A percentile compares a stretch with the other conserved stretches of the same genome.
Evolutionary conservation across 2,888 invertebrate genomes (phyloP).

Genomic region (Phorcus lineatus): DNA sequence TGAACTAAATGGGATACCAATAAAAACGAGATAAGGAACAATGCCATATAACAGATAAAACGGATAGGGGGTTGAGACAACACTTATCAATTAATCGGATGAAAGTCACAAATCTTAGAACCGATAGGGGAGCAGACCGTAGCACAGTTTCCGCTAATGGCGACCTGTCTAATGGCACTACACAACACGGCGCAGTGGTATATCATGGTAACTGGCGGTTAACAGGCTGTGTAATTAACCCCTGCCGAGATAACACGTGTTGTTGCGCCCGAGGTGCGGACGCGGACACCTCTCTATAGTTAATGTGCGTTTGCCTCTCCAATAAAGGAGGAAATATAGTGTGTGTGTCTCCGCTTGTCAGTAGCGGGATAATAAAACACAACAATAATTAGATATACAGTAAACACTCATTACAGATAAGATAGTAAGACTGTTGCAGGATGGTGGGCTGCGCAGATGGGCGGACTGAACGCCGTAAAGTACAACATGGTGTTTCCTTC

Average conservation of each 20-base stretch:
- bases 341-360: not conserved
- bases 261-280: conserved; percentile 14
- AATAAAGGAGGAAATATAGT: conserved; percentile 11
- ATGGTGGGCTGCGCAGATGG: no score
- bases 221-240: conserved; percentile 24
- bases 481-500: no score
- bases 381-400: not conserved
- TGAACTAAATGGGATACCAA: no score
- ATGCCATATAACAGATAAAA: no score
- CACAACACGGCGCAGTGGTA: conserved; percentile 1
- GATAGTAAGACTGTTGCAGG: no score
- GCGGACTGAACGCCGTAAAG: no score
- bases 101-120: no score
- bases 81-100: no score
- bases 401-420: no score
- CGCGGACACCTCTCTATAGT: not conserved
- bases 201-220: not conserved
- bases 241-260: conserved; percentile 23
- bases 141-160: not conserved
- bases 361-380: conserved; percentile 1
- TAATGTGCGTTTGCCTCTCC: not conserved
- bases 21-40: no score
- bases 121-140: no score
- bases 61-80: no score
- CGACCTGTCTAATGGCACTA: conserved; percentile 6